A percentile compares a stretch with the other conserved stretches of the same genome.
Evolutionary conservation across 1,140 invertebrate species (phyloP).

Genomic region (Belonocnema kinseyi): DNA sequence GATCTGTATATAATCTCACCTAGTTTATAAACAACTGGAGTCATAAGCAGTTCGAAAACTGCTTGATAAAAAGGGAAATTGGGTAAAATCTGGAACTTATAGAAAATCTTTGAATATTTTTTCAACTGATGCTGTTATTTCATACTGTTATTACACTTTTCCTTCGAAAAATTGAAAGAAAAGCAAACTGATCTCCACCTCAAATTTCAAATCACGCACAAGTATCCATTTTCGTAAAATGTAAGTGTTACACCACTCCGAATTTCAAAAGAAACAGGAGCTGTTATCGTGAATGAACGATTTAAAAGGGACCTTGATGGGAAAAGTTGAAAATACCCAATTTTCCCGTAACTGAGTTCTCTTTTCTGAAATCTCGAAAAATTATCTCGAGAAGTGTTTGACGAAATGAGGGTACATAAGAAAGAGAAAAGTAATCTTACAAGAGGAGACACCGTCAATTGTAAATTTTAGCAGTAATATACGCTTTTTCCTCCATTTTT

Average conservation of each 20-base stretch:
- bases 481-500: no score
- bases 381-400: neutral
- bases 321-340: neutral
- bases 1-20: conserved; percentile 17
- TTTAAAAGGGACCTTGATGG: neutral
- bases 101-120: neutral
- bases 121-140: conserved; percentile 4
- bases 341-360: neutral
- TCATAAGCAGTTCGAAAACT: neutral
- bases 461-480: no score
- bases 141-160: neutral
- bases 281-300: neutral
- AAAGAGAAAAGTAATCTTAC: neutral
- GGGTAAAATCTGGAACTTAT: neutral
- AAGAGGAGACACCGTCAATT: no score
- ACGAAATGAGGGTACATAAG: neutral
- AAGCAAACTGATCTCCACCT: neutral
- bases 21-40: conserved; percentile 1
- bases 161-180: neutral
- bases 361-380: neutral
- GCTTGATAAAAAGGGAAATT: neutral
- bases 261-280: neutral
- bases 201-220: conserved; percentile 21
- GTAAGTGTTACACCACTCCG: neutral
- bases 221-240: conserved; percentile 7